A percentile compares a stretch with the other conserved stretches of the same genome.
These are phyloP conservation scores for Monopis laevigella DNA, from an alignment of 2,888 invertebrate genomes.

Conservation along the genomic window DNA sequence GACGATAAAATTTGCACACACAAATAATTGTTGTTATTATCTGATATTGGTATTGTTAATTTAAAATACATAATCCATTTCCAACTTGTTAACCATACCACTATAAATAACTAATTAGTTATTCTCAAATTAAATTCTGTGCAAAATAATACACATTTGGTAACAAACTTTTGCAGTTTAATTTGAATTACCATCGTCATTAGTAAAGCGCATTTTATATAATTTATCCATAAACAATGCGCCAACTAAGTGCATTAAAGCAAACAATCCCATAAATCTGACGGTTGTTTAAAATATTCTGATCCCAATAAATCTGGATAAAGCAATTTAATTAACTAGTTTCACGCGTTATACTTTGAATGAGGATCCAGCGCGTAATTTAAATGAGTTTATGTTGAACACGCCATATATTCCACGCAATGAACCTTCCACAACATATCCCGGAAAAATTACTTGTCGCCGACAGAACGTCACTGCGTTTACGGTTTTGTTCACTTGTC, in stretches of 20 bases:
- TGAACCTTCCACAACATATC: conserved; percentile 8
- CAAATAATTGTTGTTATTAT: too few relatives aligned
- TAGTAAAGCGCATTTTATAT: conserved; percentile 4
- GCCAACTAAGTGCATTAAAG: conserved; percentile 8
- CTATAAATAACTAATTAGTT: conserved; percentile 3
- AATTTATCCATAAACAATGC: neutral
- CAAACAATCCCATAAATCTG: conserved; percentile 9
- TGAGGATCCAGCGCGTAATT: conserved; percentile 35
- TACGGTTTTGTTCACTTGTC: conserved; percentile 56
- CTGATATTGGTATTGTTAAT: too few relatives aligned
- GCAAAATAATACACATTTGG: conserved; percentile 5
- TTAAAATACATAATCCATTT: conserved; percentile 5
- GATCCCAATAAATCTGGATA: conserved; percentile 25
- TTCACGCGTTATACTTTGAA: conserved; percentile 29
- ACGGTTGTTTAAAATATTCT: conserved; percentile 6
- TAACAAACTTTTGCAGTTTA: conserved; percentile 6
- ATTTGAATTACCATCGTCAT: conserved; percentile 2
- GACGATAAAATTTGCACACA: too few relatives aligned
- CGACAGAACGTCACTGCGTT: conserved; percentile 34
- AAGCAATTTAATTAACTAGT: conserved; percentile 52
- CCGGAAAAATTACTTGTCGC: conserved; percentile 26
- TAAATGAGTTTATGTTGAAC: conserved; percentile 31
- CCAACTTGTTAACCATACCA: too few relatives aligned
- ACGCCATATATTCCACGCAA: neutral
- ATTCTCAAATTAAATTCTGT: conserved; percentile 6